A percentile compares a stretch with the other conserved stretches of the same genome.
Evolutionary conservation across 1,140 invertebrate species (phyloP).

Genomic region (Gyrodactylus salaris): DNA sequence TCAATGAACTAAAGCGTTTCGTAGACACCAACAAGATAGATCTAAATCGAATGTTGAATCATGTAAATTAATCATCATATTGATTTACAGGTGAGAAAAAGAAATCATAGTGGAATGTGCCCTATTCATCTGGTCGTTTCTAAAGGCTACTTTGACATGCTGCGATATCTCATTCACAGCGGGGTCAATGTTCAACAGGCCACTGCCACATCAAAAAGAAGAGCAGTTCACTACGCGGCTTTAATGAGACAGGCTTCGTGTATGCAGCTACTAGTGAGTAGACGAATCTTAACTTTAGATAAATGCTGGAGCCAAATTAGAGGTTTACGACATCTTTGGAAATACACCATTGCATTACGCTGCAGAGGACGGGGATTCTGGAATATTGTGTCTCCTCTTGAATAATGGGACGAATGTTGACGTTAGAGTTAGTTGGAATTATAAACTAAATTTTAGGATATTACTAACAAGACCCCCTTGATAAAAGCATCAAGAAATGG

Average conservation of each 20-base stretch:
- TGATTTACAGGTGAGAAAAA: constrained; percentile 11
- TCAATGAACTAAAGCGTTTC: constrained; percentile 14
- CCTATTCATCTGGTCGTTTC: constrained; percentile 18
- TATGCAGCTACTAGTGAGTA: constrained; percentile 15
- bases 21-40: constrained; percentile 18
- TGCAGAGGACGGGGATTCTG: constrained; percentile 18
- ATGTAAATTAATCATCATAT: constrained; percentile 11
- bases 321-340: constrained; percentile 18
- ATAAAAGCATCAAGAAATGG: constrained; percentile 20
- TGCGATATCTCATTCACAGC: constrained; percentile 18
- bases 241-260: constrained; percentile 13
- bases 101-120: constrained; percentile 17
- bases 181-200: constrained; percentile 18
- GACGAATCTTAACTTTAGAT: too few species aligned
- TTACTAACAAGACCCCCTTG: constrained; percentile 18
- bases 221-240: constrained; percentile 18
- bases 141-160: constrained; percentile 17
- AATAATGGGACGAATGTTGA: constrained; percentile 16
- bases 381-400: constrained; percentile 16
- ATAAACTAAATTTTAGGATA: constrained; percentile 12
- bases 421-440: constrained; percentile 4
- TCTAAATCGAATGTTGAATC: constrained; percentile 18
- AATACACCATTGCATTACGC: constrained; percentile 19
- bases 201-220: constrained; percentile 15
- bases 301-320: constrained; percentile 16